These are phyloP conservation scores for Erebia palarica DNA, from an alignment of 2,888 invertebrate genomes.

Conservation along the genomic window DNA sequence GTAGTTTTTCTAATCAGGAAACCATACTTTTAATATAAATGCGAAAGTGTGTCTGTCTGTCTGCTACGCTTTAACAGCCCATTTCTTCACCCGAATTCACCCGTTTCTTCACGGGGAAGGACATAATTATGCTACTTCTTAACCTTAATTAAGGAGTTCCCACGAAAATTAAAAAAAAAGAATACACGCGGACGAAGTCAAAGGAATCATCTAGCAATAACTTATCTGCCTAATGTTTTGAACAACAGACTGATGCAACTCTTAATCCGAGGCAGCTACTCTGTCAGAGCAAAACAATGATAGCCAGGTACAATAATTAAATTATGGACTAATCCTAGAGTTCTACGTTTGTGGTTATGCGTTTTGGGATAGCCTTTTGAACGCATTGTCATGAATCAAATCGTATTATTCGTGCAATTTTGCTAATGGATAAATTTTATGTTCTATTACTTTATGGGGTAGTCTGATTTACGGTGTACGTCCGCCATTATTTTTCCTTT, in stretches of 20 bases:
- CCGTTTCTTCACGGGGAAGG: too few relatives aligned
- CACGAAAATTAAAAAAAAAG: too few relatives aligned
- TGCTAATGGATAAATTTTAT: slow-evolving; percentile 12
- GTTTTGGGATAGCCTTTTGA: slow-evolving; percentile 33
- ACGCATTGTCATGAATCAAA: slow-evolving; percentile 39
- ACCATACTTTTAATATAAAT: too few relatives aligned
- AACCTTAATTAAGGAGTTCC: too few relatives aligned
- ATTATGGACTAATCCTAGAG: slow-evolving; percentile 52
- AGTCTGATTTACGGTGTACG: not conserved
- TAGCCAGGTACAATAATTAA: slow-evolving; percentile 55
- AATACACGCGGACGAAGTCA: too few relatives aligned
- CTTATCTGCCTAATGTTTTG: not conserved
- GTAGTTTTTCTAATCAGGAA: too few relatives aligned
- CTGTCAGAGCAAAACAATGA: slow-evolving; percentile 47
- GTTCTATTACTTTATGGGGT: not conserved
- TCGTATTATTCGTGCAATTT: slow-evolving; percentile 11
- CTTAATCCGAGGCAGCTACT: slow-evolving; percentile 47
- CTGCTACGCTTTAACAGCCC: too few relatives aligned
- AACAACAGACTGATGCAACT: slow-evolving; percentile 38
- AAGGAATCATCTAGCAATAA: not conserved
- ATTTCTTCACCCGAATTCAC: too few relatives aligned
- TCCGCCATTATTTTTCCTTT: not conserved
- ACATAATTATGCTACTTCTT: too few relatives aligned
- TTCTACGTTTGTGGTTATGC: slow-evolving; percentile 42
- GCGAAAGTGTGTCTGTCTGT: too few relatives aligned